Conservation (phyloP, 2,797 vertebrate species). For the Semaprochilodus insignis region DNA sequence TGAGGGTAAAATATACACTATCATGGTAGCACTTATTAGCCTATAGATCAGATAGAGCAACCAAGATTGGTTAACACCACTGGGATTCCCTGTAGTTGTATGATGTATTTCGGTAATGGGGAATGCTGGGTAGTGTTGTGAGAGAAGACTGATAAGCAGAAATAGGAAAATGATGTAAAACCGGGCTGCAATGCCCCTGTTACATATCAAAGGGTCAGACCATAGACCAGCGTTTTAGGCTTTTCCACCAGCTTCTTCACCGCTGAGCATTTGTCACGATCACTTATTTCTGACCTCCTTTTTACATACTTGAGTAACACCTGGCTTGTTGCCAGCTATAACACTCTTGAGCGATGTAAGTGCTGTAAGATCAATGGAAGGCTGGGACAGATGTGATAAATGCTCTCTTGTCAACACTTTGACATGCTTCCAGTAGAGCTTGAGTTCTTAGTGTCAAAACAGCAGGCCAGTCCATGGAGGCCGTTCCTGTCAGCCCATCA, state of each 20-base stretch:
- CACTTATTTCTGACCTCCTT: conserved; percentile 51
- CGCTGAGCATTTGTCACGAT: conserved; percentile 56
- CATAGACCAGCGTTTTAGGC: conserved; percentile 2
- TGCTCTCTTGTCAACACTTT: conserved; percentile 63
- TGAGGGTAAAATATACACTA: too few species aligned
- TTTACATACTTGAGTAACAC: conserved; percentile 51
- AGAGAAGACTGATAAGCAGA: too few species aligned
- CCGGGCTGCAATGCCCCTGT: neutral
- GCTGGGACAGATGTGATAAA: conserved; percentile 72
- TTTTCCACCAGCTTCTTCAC: conserved; percentile 31
- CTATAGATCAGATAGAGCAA: too few species aligned
- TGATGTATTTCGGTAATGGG: too few species aligned
- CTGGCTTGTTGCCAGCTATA: conserved; percentile 53
- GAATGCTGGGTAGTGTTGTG: too few species aligned
- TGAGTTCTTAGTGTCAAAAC: conserved; percentile 31
- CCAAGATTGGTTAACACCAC: too few species aligned
- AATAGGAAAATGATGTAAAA: too few species aligned
- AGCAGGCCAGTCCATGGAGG: conserved; percentile 12
- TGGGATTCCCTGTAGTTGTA: too few species aligned
- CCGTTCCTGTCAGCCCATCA: conserved; percentile 21
- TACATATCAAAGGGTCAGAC: neutral
- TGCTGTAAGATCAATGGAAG: conserved; percentile 70
- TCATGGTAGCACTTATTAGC: too few species aligned
- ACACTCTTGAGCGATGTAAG: conserved; percentile 61
- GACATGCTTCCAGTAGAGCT: conserved; percentile 65